These are phyloP conservation scores for Adelges cooleyi DNA, from an alignment of 1,140 invertebrate genomes.

Conservation along the genomic window DNA sequence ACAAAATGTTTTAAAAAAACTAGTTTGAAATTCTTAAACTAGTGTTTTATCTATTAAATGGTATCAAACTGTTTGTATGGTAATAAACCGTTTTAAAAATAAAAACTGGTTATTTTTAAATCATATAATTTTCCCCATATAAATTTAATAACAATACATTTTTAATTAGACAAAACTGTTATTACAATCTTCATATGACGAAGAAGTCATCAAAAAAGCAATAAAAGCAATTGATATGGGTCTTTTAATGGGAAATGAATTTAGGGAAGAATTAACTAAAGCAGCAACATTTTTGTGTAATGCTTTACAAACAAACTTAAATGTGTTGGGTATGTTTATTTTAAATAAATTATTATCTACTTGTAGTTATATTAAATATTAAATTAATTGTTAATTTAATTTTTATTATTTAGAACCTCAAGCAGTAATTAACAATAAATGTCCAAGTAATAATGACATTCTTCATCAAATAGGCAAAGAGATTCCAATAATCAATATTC, in stretches of 20 bases:
- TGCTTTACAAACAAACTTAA: constrained; percentile 8
- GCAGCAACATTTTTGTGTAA: constrained; percentile 30
- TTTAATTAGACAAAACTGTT: neutral
- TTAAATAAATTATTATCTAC: neutral
- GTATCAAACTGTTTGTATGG: neutral
- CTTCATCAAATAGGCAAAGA: constrained; percentile 16
- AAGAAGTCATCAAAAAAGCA: constrained; percentile 40
- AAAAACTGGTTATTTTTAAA: neutral
- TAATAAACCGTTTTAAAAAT: neutral
- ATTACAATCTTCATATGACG: constrained; percentile 10
- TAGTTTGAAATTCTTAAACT: too few relatives aligned
- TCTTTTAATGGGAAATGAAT: constrained; percentile 54
- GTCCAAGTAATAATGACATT: neutral
- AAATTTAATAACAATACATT: neutral
- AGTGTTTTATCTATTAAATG: too few relatives aligned
- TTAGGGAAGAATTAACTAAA: constrained; percentile 30
- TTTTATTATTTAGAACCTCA: constrained; percentile 7
- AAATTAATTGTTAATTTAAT: neutral
- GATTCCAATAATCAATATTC: constrained; percentile 35
- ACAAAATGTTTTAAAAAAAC: too few relatives aligned
- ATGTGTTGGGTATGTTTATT: neutral
- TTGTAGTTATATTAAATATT: neutral
- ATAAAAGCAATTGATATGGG: constrained; percentile 68
- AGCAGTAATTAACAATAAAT: neutral
- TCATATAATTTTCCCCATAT: neutral